Evolutionary conservation across 2,888 invertebrate genomes (phyloP), one percentile per base, ranked within the genome.

Genomic region (Drosophila rellima): DNA sequence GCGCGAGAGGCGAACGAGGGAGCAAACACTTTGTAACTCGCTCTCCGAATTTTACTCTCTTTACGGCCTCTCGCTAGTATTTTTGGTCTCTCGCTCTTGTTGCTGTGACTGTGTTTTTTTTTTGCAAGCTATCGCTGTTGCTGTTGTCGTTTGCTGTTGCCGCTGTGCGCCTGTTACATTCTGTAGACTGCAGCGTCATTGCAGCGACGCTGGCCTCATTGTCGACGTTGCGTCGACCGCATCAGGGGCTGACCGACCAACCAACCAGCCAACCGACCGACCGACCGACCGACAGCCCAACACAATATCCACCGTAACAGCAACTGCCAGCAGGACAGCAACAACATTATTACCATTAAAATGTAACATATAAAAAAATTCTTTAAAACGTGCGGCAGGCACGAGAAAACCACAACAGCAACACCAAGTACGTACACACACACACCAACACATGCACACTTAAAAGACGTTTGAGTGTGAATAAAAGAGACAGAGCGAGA

Each of bases 131-230:
- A 42, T 20, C 50, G 23, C 52, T 52, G 42, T 15, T 35, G 23
- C 52, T 54, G 66, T 61, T 37, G 37, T 15, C 52, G 26, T 17
- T 33, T 17, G 31, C 42, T 66, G 61, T 33, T 47, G 55, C 8
- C 54, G 45, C 91, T 90, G 90, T 56, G 75, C 68, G 72, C 91
- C 90, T 91, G 84, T 71, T 91, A 90, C 69, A 69, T 86, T 82
- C 87, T 91, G 85, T 88, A 83, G 90, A 90, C 83, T 91, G 90
- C 90, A 90, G 89, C 91, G 91, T 91, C 90, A 91, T 90, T 90
- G 88, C 89, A 88, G 86, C 81, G 74, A 63, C 83, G 73, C 62
- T 75, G 60, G 59, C 72, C 61, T 72, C 77, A 39, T 44, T 60
- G 45, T 20, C 40, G 44, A 13, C 56, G 40, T 18, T 54, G 62